Conservation (phyloP, 1,140 invertebrate genomes). For the Drosophila nasuta region DNA sequence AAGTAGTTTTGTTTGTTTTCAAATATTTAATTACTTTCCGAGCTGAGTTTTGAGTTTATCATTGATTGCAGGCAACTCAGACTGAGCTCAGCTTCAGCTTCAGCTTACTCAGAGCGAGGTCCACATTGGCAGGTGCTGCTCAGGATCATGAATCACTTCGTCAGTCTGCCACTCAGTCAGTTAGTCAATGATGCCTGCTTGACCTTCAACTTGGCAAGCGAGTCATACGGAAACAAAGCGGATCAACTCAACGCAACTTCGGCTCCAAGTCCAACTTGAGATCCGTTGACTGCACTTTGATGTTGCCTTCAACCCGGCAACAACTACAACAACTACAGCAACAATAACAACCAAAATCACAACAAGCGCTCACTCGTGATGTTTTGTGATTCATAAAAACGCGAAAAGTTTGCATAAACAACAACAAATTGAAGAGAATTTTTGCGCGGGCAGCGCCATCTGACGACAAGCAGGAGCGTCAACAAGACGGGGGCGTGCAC, state of each 20-base stretch:
- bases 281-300: constrained; percentile 63
- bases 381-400: constrained; percentile 44
- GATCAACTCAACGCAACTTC: background rate
- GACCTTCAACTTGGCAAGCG: constrained; percentile 80
- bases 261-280: constrained; percentile 50
- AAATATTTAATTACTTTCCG: constrained; percentile 80
- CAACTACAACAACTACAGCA: constrained; percentile 19
- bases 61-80: constrained; percentile 33
- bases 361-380: background rate
- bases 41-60: constrained; percentile 54
- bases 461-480: constrained; percentile 21
- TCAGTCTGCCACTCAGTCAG: background rate
- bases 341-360: constrained; percentile 6
- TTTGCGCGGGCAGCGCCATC: constrained; percentile 56
- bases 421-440: constrained; percentile 30
- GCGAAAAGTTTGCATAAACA: constrained; percentile 54
- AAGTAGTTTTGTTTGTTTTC: constrained; percentile 72
- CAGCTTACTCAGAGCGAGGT: constrained; percentile 19
- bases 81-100: constrained; percentile 40
- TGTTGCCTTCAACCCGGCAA: constrained; percentile 66
- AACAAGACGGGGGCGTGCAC: constrained; percentile 18
- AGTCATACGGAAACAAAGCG: constrained; percentile 77
- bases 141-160: constrained; percentile 49
- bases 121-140: constrained; percentile 53
- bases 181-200: constrained; percentile 34